phyloP scores from a whole-genome alignment of 2,113 vertebrate species.

The Larimichthys crocea region DNA sequence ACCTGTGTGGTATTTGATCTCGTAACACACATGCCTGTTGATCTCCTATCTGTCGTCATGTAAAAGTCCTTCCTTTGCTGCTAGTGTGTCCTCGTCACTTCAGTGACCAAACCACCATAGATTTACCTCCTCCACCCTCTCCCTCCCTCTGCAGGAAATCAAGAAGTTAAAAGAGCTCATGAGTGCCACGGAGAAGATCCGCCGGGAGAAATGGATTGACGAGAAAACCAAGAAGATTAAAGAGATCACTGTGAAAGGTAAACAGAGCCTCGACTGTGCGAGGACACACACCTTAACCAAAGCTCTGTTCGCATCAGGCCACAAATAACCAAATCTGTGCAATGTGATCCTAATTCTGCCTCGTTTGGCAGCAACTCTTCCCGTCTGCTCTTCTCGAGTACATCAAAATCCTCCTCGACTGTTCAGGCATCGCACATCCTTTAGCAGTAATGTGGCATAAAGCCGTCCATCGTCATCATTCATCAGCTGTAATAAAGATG shows the following conservation, averaged over 20 bases:
- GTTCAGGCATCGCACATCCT: neutral
- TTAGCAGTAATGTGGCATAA: neutral
- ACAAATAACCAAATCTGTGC: too few relatives aligned
- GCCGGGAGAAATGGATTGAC: conserved; percentile 95
- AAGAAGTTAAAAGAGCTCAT: conserved; percentile 95
- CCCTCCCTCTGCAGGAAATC: conserved; percentile 86
- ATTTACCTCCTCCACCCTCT: neutral
- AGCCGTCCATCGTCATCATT: neutral
- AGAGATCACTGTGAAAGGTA: conserved; percentile 96
- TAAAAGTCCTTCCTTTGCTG: neutral
- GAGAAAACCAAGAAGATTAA: conserved; percentile 98
- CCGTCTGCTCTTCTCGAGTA: neutral
- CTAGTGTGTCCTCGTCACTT: too few relatives aligned
- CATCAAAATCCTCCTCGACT: neutral
- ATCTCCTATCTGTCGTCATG: neutral
- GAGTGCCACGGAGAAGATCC: conserved; percentile 91
- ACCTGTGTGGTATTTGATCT: neutral
- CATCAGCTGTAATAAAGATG: neutral
- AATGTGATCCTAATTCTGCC: neutral
- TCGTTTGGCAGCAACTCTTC: neutral
- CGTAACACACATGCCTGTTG: too few relatives aligned
- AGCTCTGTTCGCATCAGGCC: neutral
- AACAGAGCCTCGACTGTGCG: neutral
- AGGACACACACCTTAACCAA: neutral
- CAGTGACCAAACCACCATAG: neutral